phyloP scores from a whole-genome alignment of 2,113 vertebrate genomes.

The Hippocampus zosterae region DNA sequence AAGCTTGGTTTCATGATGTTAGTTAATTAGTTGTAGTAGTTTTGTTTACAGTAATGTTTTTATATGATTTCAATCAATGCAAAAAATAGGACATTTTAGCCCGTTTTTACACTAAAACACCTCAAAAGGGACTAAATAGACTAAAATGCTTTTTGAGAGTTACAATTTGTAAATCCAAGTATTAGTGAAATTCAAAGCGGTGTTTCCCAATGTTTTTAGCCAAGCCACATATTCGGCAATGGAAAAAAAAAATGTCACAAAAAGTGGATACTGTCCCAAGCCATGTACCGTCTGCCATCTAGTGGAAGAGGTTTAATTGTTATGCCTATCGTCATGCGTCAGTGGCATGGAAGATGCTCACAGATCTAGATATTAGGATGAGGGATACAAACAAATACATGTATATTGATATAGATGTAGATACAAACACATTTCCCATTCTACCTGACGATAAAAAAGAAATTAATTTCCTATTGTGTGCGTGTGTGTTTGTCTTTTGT shows the following conservation, averaged over 20 bases:
- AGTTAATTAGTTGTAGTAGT: not conserved
- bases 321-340: too few relatives aligned
- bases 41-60: not conserved
- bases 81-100: too few relatives aligned
- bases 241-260: not conserved
- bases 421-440: not conserved
- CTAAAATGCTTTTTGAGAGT: not conserved
- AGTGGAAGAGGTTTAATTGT: too few relatives aligned
- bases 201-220: not conserved
- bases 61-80: not conserved
- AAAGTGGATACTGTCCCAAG: too few relatives aligned
- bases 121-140: not conserved
- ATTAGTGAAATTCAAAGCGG: not conserved
- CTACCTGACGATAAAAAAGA: too few relatives aligned
- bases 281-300: too few relatives aligned
- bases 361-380: too few relatives aligned
- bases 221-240: not conserved
- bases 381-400: too few relatives aligned
- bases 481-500: too few relatives aligned
- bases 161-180: not conserved
- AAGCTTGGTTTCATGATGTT: not conserved
- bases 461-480: too few relatives aligned
- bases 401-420: not conserved
- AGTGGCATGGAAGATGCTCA: too few relatives aligned
- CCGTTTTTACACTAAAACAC: not conserved